phyloP scores from a whole-genome alignment of 2,888 invertebrate genomes.

The Ormyrus thymus region DNA sequence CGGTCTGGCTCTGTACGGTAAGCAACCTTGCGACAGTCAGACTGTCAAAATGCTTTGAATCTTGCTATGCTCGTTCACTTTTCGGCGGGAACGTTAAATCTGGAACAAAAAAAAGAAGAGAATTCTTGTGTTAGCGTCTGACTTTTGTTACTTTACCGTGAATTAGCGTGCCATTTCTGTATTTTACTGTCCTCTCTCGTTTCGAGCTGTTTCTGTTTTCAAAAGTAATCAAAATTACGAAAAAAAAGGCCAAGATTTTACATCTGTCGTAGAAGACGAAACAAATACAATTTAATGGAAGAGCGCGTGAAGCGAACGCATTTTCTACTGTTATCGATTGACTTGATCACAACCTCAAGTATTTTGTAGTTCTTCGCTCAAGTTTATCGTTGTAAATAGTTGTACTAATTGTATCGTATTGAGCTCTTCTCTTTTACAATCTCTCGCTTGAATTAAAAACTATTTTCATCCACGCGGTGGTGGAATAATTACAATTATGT shows the following conservation, averaged over 20 bases:
- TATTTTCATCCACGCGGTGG: conserved; percentile 13
- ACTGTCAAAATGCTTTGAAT: conserved; percentile 9
- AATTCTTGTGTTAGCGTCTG: conserved; percentile 22
- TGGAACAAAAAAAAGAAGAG: conserved; percentile 26
- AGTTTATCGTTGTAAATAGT: conserved; percentile 52
- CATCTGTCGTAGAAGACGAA: conserved; percentile 22
- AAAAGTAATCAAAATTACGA: conserved; percentile 47
- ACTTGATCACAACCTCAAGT: conserved; percentile 42
- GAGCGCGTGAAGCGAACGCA: conserved; percentile 46
- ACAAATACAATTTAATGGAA: conserved; percentile 36
- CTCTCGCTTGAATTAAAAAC: conserved; percentile 41
- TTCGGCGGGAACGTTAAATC: conserved; percentile 16
- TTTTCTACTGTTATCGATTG: conserved; percentile 45
- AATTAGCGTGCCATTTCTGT: conserved; percentile 71
- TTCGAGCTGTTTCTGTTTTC: conserved; percentile 8
- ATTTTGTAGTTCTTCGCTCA: conserved; percentile 36
- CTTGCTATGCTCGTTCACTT: conserved; percentile 26
- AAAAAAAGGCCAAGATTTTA: conserved; percentile 22
- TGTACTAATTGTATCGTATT: conserved; percentile 49
- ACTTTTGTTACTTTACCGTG: conserved; percentile 63
- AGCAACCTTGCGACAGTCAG: not conserved
- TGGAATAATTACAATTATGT: conserved; percentile 49
- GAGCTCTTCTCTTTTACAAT: conserved; percentile 42
- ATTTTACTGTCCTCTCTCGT: conserved; percentile 42
- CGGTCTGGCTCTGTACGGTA: conserved; percentile 23